A percentile compares a stretch with the other conserved stretches of the same genome.
phyloP scores from a whole-genome alignment of 1,140 invertebrate species.

The Megathymus violae region DNA sequence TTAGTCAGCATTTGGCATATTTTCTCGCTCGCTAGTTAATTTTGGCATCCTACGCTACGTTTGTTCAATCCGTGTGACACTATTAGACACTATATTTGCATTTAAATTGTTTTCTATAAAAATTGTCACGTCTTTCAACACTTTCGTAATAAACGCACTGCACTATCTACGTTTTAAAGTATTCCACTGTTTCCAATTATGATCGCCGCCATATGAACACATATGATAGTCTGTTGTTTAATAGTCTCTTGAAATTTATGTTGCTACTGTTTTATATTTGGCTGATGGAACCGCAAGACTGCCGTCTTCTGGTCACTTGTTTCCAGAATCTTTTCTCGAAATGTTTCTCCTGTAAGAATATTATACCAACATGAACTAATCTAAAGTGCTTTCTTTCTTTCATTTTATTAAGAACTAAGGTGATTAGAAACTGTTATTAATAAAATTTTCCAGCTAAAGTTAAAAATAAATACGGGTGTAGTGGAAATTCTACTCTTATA shows the following conservation, averaged over 20 bases:
- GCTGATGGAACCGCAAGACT: slow-evolving; percentile 75
- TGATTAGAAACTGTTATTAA: not conserved
- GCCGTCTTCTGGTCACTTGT: slow-evolving; percentile 78
- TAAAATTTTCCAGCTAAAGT: not conserved
- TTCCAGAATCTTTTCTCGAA: slow-evolving; percentile 81
- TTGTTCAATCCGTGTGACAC: slow-evolving; percentile 20
- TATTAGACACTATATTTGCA: slow-evolving; percentile 11
- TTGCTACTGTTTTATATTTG: slow-evolving; percentile 65
- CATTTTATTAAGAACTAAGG: not conserved
- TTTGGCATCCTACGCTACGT: slow-evolving; percentile 56
- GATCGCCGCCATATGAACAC: slow-evolving; percentile 48
- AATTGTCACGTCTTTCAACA: slow-evolving; percentile 32
- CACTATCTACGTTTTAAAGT: slow-evolving; percentile 36
- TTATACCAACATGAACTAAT: slow-evolving; percentile 25
- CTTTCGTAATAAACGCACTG: slow-evolving; percentile 14
- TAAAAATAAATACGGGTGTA: slow-evolving; percentile 13
- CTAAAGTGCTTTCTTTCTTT: slow-evolving; percentile 5
- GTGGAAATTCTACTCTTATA: slow-evolving; percentile 17
- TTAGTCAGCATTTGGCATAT: slow-evolving; percentile 69
- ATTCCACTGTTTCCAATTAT: slow-evolving; percentile 33
- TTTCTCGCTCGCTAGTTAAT: slow-evolving; percentile 47
- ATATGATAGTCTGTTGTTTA: slow-evolving; percentile 26
- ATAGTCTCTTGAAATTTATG: slow-evolving; percentile 33
- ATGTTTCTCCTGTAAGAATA: slow-evolving; percentile 77
- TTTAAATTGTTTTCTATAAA: slow-evolving; percentile 23